phyloP scores from a whole-genome alignment of 2,888 invertebrate species.

The Xestia c-nigrum region DNA sequence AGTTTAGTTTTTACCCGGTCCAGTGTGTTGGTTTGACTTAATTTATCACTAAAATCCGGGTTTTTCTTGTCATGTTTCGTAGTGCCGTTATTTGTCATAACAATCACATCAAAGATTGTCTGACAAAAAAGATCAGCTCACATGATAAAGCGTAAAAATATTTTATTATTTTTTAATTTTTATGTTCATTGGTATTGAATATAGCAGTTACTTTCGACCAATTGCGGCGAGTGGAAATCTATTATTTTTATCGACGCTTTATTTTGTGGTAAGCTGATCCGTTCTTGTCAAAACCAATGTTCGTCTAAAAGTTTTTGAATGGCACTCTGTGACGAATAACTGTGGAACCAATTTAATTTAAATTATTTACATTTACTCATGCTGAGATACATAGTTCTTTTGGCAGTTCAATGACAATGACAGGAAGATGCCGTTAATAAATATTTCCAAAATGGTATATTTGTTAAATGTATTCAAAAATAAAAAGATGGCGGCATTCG shows the following conservation, averaged over 20 bases:
- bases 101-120: not conserved
- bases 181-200: slow-evolving; percentile 57
- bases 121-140: slow-evolving; percentile 6
- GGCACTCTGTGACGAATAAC: not conserved
- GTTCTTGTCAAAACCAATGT: not conserved
- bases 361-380: slow-evolving; percentile 22
- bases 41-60: not conserved
- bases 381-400: not conserved
- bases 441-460: not conserved
- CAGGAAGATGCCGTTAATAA: not conserved
- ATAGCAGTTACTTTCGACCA: slow-evolving; percentile 55
- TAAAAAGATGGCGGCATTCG: not conserved
- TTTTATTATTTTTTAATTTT: slow-evolving; percentile 33
- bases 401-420: not conserved
- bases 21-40: not conserved
- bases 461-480: too few species aligned
- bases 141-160: slow-evolving; percentile 30
- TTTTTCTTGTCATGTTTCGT: not conserved
- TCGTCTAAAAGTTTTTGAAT: not conserved
- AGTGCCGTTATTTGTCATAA: not conserved
- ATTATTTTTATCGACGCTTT: slow-evolving; percentile 39
- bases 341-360: not conserved
- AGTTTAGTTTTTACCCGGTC: not conserved
- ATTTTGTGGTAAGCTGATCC: slow-evolving; percentile 4
- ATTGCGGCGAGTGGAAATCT: slow-evolving; percentile 36